Base-by-base conservation (phyloP, 2,113 vertebrate species). In the Ondatra zibethicus region DNA sequence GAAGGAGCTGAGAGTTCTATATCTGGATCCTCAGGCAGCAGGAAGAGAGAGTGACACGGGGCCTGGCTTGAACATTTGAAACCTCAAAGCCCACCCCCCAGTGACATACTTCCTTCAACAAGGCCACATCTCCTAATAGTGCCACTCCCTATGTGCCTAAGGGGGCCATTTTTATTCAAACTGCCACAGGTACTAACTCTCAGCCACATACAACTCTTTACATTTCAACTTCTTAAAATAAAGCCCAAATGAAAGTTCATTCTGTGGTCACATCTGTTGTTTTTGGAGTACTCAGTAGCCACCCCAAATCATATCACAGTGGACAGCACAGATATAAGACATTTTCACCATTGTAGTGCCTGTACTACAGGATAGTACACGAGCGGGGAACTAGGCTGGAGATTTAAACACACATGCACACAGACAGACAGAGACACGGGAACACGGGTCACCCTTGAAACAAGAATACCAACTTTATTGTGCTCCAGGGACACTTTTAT, bases 201-300 rank as follows among this genome's bases (percentile, higher is more conserved):
- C 17, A 33, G 31, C 23, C 36, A 68, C 27, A 29, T 25, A 31
- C n/a, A 42, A 52, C 68, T 76, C 78, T 73, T 77, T 94, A 66
- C 16, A 68, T 75, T 45, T 63, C 72, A 91, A 72, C 39, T 89
- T 52, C 66, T 81, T 82, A 78, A 85, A 86, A 77, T 27, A 25
- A 95, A 94, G 42, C 42, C n/a, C 58, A 63, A n/a, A 58, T 5
- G 75, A 94, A 93, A 94, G 29, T 70, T 87, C 36, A 84, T 91
- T 93, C 52, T 93, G 63, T 2, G 84, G 23, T 39, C 70, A 89
- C 3, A 36, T 33, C 29, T 47, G 29, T 55, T 65, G 36, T 31
- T 42, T 89, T 90, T 73, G 33, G 63, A 76, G n/a, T 45, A 42
- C 58, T 73, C 42, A 31, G 0, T 52, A 73, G 14, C 39, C 17